phyloP scores from a whole-genome alignment of 2,797 vertebrate genomes.

The Muraenolepis orangiensis region DNA sequence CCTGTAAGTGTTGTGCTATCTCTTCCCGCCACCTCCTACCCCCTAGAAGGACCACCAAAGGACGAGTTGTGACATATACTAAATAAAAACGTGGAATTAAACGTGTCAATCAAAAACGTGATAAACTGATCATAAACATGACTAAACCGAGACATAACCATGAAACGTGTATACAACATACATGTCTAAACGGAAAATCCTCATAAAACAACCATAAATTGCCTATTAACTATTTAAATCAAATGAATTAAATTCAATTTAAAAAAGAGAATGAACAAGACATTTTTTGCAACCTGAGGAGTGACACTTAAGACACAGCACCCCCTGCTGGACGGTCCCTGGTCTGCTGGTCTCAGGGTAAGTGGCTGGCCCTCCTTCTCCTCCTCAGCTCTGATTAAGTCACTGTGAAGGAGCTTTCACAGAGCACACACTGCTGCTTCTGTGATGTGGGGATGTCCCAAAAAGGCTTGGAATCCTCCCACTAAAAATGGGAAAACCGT shows the following conservation, averaged over 20 bases:
- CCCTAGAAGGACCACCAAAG: conserved; percentile 1
- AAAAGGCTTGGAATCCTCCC: not conserved
- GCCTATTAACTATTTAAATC: not conserved
- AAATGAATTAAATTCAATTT: conserved; percentile 3
- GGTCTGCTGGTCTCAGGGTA: conserved; percentile 52
- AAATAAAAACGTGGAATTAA: conserved; percentile 7
- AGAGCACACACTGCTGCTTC: not conserved
- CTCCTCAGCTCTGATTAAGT: conserved; percentile 21
- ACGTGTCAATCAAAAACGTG: not conserved
- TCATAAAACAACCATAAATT: conserved; percentile 14
- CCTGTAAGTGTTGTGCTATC: not conserved
- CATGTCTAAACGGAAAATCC: not conserved
- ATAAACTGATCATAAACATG: not conserved
- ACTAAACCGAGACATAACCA: conserved; percentile 24
- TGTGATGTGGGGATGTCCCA: not conserved
- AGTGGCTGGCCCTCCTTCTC: conserved; percentile 40
- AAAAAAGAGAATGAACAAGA: conserved; percentile 2
- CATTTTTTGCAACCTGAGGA: conserved; percentile 28
- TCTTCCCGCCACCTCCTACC: not conserved
- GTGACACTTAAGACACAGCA: conserved; percentile 39
- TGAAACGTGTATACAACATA: not conserved
- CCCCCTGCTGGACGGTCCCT: conserved; percentile 47
- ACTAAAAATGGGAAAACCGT: not conserved
- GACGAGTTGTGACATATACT: not conserved
- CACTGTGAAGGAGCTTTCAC: conserved; percentile 12